Base-by-base conservation (phyloP, 92 coral and sea anemone species). In the Pocillopora meandrina region DNA sequence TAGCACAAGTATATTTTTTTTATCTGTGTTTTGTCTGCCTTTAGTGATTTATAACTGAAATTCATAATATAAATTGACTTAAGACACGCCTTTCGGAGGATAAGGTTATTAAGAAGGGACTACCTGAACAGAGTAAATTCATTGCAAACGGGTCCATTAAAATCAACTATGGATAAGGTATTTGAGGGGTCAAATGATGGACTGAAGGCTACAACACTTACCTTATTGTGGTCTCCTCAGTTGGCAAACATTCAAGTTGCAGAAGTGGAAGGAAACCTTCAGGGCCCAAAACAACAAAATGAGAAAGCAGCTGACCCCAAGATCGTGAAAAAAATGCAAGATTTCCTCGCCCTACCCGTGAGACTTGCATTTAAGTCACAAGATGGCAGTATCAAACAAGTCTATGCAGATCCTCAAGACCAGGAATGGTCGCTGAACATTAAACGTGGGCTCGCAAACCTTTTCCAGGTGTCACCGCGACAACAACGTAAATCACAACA, bases 401-500 rank as follows among this genome's bases (percentile, higher is more conserved):
- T 96, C 47, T 68, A 77, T 59, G 94, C 91, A 3, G 78, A 84
- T 61, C 79, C 77, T n/a, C 18, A 80, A 19, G 98, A 92, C 72
- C 88, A 88, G 0, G 90, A 94, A 70, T 96, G 98, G 98, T 87
- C 92, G 68, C 69, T 91, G 89, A 96, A 96, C 81, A 88, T 96
- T 77, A 94, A 96, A 81, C 90, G 96, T n/a, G 98, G 96, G 59
- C 86, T 96, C 26, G 87, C 77, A 12, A 96, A 96, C 81, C 80
- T 94, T 69, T 68, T 92, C 49, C 97, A 95, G 85, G 72, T 95
- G 84, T 72, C 96, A 0, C 91, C 91, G 47, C 84, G 69, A 19
- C 72, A 47, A 5, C 61, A 84, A 19, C 47, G 8, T 7, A 42
- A 42, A 42, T 42, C 20, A 3, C 26, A 71, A 65, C 56, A 65